Conservation (phyloP, 1,140 invertebrate species). For the Potamilus streckersoni region DNA sequence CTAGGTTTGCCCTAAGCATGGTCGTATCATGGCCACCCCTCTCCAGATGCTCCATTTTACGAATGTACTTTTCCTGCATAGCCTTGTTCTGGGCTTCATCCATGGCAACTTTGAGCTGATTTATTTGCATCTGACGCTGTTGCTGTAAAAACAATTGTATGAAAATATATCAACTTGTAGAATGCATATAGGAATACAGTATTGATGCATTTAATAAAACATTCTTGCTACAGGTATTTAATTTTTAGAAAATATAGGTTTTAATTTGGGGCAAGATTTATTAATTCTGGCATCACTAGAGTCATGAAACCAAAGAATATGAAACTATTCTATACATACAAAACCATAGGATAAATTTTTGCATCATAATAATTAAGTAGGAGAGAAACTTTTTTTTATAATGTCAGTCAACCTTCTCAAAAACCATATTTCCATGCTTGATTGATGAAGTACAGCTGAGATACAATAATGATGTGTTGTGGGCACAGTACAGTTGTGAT, state of each 20-base stretch:
- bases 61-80: conserved; percentile 56
- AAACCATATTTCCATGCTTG: too few relatives aligned
- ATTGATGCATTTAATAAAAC: not conserved
- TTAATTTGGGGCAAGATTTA: not conserved
- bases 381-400: too few relatives aligned
- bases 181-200: not conserved
- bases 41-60: conserved; percentile 58
- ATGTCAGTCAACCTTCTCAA: too few relatives aligned
- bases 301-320: too few relatives aligned
- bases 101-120: conserved; percentile 60
- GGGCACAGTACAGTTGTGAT: too few relatives aligned
- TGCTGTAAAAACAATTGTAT: conserved; percentile 32
- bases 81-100: conserved; percentile 63
- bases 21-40: conserved; percentile 63
- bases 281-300: not conserved
- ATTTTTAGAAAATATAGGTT: too few relatives aligned
- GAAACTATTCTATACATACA: too few relatives aligned
- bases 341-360: too few relatives aligned
- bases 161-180: not conserved
- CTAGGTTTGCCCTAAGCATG: conserved; percentile 57
- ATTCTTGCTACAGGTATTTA: too few relatives aligned
- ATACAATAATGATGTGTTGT: too few relatives aligned
- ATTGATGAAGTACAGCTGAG: too few relatives aligned
- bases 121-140: conserved; percentile 50
- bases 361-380: too few relatives aligned